Base-by-base conservation (phyloP, 2,888 invertebrate species). In the Dascillus cervinus region DNA sequence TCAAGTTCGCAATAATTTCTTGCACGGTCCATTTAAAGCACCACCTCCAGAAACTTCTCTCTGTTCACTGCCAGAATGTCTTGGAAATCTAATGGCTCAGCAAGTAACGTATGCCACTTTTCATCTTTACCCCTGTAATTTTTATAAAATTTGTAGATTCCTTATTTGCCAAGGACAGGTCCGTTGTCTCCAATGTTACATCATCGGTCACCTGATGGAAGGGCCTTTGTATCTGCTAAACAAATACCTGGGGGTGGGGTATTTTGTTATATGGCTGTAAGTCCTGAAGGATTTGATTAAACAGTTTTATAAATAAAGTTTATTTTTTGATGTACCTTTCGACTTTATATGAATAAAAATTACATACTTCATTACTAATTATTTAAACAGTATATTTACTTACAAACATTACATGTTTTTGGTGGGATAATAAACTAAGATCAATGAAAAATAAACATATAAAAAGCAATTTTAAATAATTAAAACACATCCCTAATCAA, bases 401-500 rank as follows among this genome's bases (percentile, higher is more conserved):
- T n/a, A n/a, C n/a, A n/a, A n/a, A n/a, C n/a, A n/a, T n/a, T n/a
- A n/a, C n/a, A n/a, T n/a, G n/a, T n/a, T n/a, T n/a, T n/a, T n/a
- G n/a, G n/a, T n/a, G n/a, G n/a, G n/a, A n/a, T n/a, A n/a, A n/a
- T n/a, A n/a, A n/a, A n/a, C n/a, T n/a, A n/a, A n/a, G n/a, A n/a
- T n/a, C n/a, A n/a, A n/a, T n/a, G n/a, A n/a, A n/a, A n/a, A n/a
- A n/a, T n/a, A n/a, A n/a, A n/a, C n/a, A 6, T 17, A 17, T 17
- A 17, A 17, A 17, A 17, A 4, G 6, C 4, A 17, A 17, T 17
- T 17, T 17, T 17, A 17, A 17, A 6, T 60, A 62, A 58, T 56
- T 56, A 56, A 48, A 47, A 46, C 22, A 24, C 10, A 17, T 21
- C 32, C 56, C 74, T 70, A 87, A 69, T 87, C 87, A 49, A 88